Evolutionary conservation across 2,797 vertebrate genomes (phyloP), one percentile per base, ranked within the genome.

Genomic region (Cuniculus paca): DNA sequence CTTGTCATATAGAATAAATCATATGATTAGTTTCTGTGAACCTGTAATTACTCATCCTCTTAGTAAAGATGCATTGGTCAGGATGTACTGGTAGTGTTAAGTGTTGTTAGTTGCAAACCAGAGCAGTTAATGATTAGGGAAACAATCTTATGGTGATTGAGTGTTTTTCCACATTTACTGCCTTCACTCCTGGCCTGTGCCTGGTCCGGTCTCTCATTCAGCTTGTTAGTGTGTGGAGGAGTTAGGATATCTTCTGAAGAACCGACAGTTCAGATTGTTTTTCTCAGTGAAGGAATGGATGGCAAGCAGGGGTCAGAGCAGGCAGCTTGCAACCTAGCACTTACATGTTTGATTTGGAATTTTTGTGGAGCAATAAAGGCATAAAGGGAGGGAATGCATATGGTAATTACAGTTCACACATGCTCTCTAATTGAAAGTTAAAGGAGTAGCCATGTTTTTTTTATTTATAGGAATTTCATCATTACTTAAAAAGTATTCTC

Each of bases 51-150:
- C 90, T 65, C 20, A 2, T 79, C 63, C 7, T 58, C 19, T 56
- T 65, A n/a, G 26, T 90, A 63, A 94, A 61, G 28, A 5, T 78
- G 50, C 22, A 14, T 95, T 89, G 86, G 24, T 75, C 42, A 48
- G 48, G 5, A 31, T 93, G 91, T 93, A 2, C 9, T 65, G 52
- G 34, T 91, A 90, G 16, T 70, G 91, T 93, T 17, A 79, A 54
- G 13, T 14, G 93, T 95, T 74, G 68, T 75, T 90, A 78, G 17
- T 95, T 88, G 34, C 8, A 92, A 95, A 61, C 16, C 60, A 92
- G 60, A 92, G 48, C n/a, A 84, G 58, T 94, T 91, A 58, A 80
- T 84, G 79, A 22, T 81, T 90, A 85, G 94, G 86, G 42, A 93
- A 70, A 17, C 77, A 42, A 48, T 75, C 50, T 63, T 80, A 2